These are phyloP conservation scores for Aplidium turbinatum DNA, from an alignment of 23 tunicate species.

Conservation along the genomic window DNA sequence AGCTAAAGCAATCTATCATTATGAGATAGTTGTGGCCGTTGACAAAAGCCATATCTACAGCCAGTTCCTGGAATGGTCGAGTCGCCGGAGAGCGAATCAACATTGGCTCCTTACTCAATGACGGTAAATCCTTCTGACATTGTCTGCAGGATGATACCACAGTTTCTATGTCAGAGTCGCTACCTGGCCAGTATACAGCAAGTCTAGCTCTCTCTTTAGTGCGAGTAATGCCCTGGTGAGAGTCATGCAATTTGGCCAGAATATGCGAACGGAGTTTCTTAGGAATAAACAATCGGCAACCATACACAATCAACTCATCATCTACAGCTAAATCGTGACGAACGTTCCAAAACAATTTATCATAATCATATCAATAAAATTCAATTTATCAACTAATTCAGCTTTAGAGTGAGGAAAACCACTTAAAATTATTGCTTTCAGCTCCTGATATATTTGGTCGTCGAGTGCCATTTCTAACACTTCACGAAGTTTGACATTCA, in stretches of 20 bases:
- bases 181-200: conserved; percentile 12
- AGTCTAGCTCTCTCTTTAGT: neutral
- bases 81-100: neutral
- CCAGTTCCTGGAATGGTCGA: conserved; percentile 2
- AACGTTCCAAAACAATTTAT: too few relatives aligned
- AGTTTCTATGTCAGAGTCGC: neutral
- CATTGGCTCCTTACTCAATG: neutral
- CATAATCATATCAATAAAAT: neutral
- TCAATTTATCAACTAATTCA: neutral
- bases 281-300: conserved; percentile 2
- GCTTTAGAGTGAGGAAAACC: conserved; percentile 4
- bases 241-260: neutral
- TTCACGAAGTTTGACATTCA: neutral
- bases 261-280: neutral
- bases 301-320: neutral
- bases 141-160: neutral
- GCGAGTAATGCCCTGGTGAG: neutral
- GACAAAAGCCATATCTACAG: neutral
- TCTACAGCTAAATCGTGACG: too few relatives aligned
- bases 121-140: neutral
- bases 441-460: neutral
- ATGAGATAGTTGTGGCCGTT: neutral
- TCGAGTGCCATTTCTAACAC: neutral
- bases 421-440: neutral
- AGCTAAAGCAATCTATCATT: neutral